A percentile compares a stretch with the other conserved stretches of the same genome.
These are phyloP conservation scores for Zapus hudsonius DNA, from an alignment of 2,113 vertebrate species.

Conservation along the genomic window DNA sequence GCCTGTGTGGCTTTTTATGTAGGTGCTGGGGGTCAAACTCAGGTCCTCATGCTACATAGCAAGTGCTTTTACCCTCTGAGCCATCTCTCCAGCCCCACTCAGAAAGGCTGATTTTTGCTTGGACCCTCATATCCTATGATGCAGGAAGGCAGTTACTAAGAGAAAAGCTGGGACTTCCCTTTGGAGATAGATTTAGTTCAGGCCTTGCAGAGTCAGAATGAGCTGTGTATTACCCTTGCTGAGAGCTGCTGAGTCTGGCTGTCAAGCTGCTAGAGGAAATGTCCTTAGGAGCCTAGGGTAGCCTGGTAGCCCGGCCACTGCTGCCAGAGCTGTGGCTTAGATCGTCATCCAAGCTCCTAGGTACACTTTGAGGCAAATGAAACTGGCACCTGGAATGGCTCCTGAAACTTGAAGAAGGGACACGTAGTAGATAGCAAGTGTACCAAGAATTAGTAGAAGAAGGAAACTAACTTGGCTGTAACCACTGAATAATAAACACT, in stretches of 20 bases:
- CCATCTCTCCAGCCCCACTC: no score
- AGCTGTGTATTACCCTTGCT: not conserved
- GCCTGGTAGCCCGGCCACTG: not conserved
- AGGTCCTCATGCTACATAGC: no score
- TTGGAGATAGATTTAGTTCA: conserved; percentile 13
- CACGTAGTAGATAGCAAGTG: not conserved
- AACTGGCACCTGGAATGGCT: not conserved
- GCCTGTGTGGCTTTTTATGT: no score
- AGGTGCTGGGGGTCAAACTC: no score
- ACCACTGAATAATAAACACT: not conserved
- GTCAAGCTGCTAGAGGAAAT: not conserved
- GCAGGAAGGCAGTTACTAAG: not conserved
- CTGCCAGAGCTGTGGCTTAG: not conserved
- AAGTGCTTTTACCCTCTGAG: no score
- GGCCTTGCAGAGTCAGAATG: not conserved
- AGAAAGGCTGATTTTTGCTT: not conserved
- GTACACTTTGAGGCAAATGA: not conserved
- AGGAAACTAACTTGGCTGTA: not conserved
- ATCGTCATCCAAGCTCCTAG: not conserved
- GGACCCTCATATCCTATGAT: not conserved
- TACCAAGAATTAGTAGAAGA: not conserved
- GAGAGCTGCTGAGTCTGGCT: not conserved
- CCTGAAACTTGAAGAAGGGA: not conserved
- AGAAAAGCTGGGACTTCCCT: conserved; percentile 20
- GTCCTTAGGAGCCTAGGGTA: not conserved